phyloP scores from a whole-genome alignment of 1,140 invertebrate species.

The Papilio polyxenes region DNA sequence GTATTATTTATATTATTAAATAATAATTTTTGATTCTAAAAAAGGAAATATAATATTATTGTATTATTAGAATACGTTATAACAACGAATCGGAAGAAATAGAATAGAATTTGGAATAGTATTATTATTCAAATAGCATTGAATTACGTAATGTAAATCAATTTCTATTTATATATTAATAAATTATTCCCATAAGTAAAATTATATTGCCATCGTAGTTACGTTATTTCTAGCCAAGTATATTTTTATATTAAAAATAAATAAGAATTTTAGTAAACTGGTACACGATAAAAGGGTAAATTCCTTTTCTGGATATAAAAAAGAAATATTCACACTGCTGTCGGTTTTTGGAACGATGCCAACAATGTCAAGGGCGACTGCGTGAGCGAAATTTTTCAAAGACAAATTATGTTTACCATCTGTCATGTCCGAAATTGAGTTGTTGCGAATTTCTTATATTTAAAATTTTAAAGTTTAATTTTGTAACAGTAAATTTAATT shows the following conservation, averaged over 20 bases:
- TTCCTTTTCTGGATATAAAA: slow-evolving; percentile 36
- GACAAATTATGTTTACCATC: slow-evolving; percentile 7
- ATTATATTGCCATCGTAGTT: too few species aligned
- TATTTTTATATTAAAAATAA: not conserved
- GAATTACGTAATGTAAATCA: too few species aligned
- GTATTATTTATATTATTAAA: too few species aligned
- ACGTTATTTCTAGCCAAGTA: not conserved
- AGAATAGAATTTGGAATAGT: too few species aligned
- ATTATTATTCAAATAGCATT: too few species aligned
- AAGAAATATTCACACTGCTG: slow-evolving; percentile 15
- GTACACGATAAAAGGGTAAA: not conserved
- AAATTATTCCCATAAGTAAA: too few species aligned
- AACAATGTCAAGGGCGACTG: slow-evolving; percentile 32
- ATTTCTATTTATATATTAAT: too few species aligned
- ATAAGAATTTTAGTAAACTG: not conserved
- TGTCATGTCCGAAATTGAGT: not conserved
- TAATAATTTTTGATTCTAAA: too few species aligned
- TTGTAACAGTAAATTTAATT: not conserved
- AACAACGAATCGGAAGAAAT: too few species aligned
- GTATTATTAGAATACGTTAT: too few species aligned
- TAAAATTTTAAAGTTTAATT: not conserved
- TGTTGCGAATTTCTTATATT: not conserved
- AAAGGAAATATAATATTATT: too few species aligned
- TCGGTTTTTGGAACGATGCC: slow-evolving; percentile 14
- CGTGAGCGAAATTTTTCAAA: slow-evolving; percentile 21